phyloP scores from a whole-genome alignment of 2,888 invertebrate genomes.

The Acrobasis suavella region DNA sequence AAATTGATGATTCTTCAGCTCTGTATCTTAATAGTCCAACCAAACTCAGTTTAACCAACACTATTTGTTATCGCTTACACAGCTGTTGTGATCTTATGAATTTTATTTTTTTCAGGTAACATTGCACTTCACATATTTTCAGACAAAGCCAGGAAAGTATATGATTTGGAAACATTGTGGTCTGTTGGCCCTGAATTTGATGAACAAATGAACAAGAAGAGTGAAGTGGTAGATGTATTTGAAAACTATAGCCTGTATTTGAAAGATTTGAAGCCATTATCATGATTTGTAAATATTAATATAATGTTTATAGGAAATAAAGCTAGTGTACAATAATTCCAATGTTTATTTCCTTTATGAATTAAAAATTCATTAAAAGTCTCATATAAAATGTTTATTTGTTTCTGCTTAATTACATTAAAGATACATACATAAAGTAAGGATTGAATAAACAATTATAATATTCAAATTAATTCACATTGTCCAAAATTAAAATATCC shows the following conservation, averaged over 20 bases:
- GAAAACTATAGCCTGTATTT: constrained; percentile 86
- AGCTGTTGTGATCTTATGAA: no score
- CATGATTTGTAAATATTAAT: constrained; percentile 30
- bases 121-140: constrained; percentile 95
- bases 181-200: constrained; percentile 92
- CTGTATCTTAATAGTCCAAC: no score
- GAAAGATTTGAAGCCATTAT: constrained; percentile 84
- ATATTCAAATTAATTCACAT: constrained; percentile 56
- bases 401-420: constrained; percentile 76
- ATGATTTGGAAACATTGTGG: constrained; percentile 97
- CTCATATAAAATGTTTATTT: constrained; percentile 83
- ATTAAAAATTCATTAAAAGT: constrained; percentile 65
- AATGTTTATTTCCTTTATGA: constrained; percentile 15
- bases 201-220: constrained; percentile 84
- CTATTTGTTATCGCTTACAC: no score
- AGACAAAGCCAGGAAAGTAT: constrained; percentile 84
- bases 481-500: constrained; percentile 44
- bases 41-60: no score
- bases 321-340: neutral
- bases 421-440: constrained; percentile 75
- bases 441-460: constrained; percentile 70
- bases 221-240: constrained; percentile 84
- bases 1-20: no score
- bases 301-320: neutral
- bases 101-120: constrained; percentile 85